Percentiles rank a stretch among this genome's conserved stretches.
phyloP scores from a whole-genome alignment of 2,888 invertebrate genomes.

The Siphlonurus alternatus region DNA sequence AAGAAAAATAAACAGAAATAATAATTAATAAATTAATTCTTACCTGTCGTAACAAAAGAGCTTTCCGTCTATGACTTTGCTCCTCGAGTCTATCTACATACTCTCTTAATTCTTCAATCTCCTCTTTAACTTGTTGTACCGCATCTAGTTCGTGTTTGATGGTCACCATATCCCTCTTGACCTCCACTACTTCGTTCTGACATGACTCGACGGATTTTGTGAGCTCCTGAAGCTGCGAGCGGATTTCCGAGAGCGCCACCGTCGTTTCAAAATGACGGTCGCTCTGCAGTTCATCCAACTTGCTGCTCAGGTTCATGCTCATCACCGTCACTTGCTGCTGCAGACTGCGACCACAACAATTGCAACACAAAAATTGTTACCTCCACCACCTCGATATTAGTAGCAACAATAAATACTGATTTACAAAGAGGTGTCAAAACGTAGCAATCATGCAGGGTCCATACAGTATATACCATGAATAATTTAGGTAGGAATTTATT shows the following conservation, averaged over 20 bases:
- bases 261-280: conserved; percentile 86
- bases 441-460: too few species aligned
- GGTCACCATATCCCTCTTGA: conserved; percentile 88
- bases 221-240: conserved; percentile 80
- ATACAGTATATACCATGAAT: too few species aligned
- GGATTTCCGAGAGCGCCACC: conserved; percentile 84
- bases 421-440: conserved; percentile 7
- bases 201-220: conserved; percentile 90
- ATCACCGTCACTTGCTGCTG: conserved; percentile 96
- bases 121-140: conserved; percentile 87
- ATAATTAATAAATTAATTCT: neutral
- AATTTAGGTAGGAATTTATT: too few species aligned
- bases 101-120: conserved; percentile 81
- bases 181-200: conserved; percentile 83
- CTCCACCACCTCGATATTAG: neutral
- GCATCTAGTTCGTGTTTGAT: conserved; percentile 88
- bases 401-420: neutral
- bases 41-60: conserved; percentile 84
- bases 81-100: conserved; percentile 85
- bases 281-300: conserved; percentile 78
- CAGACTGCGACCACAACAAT: conserved; percentile 44
- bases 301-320: conserved; percentile 90
- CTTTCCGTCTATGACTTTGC: conserved; percentile 76
- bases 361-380: neutral
- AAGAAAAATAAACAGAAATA: too few species aligned